phyloP scores from a whole-genome alignment of 1,140 invertebrate species.

The Lepidurus packardi region DNA sequence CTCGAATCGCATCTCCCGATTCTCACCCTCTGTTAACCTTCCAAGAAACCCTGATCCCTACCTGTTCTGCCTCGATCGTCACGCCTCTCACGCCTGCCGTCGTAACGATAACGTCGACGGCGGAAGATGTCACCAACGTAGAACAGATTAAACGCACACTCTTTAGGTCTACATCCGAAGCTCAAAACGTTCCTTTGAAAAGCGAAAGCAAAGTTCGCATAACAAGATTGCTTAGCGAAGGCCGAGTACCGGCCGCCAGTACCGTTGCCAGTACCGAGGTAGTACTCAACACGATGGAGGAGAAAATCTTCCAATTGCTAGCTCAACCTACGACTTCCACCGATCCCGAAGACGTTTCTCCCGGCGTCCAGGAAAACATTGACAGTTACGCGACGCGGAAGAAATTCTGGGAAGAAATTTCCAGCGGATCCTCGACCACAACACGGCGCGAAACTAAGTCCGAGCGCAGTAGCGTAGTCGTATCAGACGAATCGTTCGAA shows the following conservation, averaged over 20 bases:
- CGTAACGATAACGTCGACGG: background rate
- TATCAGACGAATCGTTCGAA: conserved; percentile 30
- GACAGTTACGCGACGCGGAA: conserved; percentile 47
- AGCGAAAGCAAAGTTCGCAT: conserved; percentile 5
- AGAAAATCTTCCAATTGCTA: conserved; percentile 25
- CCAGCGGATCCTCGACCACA: conserved; percentile 26
- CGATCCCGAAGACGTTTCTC: conserved; percentile 28
- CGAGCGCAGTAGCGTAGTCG: conserved; percentile 30
- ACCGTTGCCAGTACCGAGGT: background rate
- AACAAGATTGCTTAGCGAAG: conserved; percentile 24
- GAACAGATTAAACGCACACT: conserved; percentile 26
- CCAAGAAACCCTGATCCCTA: conserved; percentile 16
- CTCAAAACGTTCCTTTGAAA: background rate
- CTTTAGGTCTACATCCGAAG: conserved; percentile 29
- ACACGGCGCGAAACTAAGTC: conserved; percentile 31
- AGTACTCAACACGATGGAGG: conserved; percentile 14
- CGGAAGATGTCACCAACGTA: background rate
- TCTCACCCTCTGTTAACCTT: background rate
- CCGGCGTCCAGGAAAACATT: conserved; percentile 36
- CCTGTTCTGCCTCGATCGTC: conserved; percentile 24
- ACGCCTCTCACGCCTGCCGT: conserved; percentile 25
- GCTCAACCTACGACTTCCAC: conserved; percentile 8
- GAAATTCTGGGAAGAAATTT: conserved; percentile 50
- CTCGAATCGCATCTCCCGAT: conserved; percentile 23
- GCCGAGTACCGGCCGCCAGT: conserved; percentile 17